These are phyloP conservation scores for Malacosoma neustria DNA, from an alignment of 2,888 invertebrate genomes.

Conservation along the genomic window DNA sequence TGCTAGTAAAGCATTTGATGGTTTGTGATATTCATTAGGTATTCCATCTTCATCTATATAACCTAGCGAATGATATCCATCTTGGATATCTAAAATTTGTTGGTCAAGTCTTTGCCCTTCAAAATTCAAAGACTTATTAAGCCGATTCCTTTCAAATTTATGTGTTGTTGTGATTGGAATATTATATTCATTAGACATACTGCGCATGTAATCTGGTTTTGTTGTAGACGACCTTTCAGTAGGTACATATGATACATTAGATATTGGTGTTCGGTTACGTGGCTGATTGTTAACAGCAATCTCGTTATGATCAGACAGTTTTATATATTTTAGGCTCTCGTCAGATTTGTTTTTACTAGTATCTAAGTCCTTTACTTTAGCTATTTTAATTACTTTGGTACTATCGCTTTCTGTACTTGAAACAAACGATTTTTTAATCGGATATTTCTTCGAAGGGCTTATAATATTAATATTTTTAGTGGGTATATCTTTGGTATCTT, in stretches of 20 bases:
- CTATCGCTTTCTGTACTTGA: conserved; percentile 52
- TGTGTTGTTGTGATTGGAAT: conserved; percentile 46
- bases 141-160: conserved; percentile 64
- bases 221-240: conserved; percentile 44
- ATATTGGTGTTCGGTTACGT: conserved; percentile 63
- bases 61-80: conserved; percentile 60
- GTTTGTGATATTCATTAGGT: conserved; percentile 41
- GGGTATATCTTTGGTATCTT: conserved; percentile 63
- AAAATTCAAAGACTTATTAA: conserved; percentile 66
- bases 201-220: conserved; percentile 48
- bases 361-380: conserved; percentile 63
- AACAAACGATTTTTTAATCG: conserved; percentile 55
- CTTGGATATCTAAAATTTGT: conserved; percentile 67
- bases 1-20: conserved; percentile 54
- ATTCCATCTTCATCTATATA: conserved; percentile 56
- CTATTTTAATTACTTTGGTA: conserved; percentile 57
- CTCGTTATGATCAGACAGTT: conserved; percentile 59
- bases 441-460: conserved; percentile 68
- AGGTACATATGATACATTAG: conserved; percentile 56
- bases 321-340: conserved; percentile 62
- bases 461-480: conserved; percentile 56
- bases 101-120: conserved; percentile 64
- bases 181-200: conserved; percentile 53
- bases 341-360: conserved; percentile 58
- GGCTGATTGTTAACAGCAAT: conserved; percentile 68